A percentile compares a stretch with the other conserved stretches of the same genome.
Evolutionary conservation across 2,888 invertebrate genomes (phyloP).

Genomic region (Rhagophthalmus giganteus): DNA sequence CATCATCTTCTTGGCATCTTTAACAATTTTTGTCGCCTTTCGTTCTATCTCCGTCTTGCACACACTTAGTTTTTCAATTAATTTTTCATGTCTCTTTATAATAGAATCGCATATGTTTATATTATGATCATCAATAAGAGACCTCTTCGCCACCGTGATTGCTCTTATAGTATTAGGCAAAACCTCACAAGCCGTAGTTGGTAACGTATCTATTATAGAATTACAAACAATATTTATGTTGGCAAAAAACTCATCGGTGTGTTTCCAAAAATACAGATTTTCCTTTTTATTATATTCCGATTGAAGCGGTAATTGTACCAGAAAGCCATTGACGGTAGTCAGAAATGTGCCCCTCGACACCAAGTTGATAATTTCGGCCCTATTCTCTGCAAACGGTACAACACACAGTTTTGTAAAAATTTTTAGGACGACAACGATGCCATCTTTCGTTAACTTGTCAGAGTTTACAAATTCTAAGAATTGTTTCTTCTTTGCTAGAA

Average conservation of each 20-base stretch:
- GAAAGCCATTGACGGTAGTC: conserved; percentile 33
- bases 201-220: conserved; percentile 48
- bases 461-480: conserved; percentile 57
- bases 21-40: conserved; percentile 25
- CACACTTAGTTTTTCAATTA: conserved; percentile 45
- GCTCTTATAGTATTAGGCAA: conserved; percentile 41
- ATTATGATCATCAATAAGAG: conserved; percentile 33
- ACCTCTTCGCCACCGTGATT: conserved; percentile 35
- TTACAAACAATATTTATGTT: conserved; percentile 42
- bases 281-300: conserved; percentile 22
- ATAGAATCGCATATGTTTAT: conserved; percentile 38
- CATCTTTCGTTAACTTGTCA: background rate
- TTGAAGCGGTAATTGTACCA: conserved; percentile 34
- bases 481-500: conserved; percentile 53
- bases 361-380: conserved; percentile 33
- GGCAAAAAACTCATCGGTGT: conserved; percentile 38
- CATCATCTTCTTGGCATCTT: conserved; percentile 53
- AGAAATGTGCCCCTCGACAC: conserved; percentile 35
- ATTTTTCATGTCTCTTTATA: conserved; percentile 52
- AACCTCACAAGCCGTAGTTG: conserved; percentile 44
- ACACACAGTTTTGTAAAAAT: conserved; percentile 58
- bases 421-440: conserved; percentile 20
- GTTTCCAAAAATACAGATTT: conserved; percentile 34
- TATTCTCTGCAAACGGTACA: conserved; percentile 35
- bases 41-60: conserved; percentile 38